These are phyloP conservation scores for Cathartes aura DNA, from an alignment of 2,113 vertebrate genomes.

Conservation along the genomic window DNA sequence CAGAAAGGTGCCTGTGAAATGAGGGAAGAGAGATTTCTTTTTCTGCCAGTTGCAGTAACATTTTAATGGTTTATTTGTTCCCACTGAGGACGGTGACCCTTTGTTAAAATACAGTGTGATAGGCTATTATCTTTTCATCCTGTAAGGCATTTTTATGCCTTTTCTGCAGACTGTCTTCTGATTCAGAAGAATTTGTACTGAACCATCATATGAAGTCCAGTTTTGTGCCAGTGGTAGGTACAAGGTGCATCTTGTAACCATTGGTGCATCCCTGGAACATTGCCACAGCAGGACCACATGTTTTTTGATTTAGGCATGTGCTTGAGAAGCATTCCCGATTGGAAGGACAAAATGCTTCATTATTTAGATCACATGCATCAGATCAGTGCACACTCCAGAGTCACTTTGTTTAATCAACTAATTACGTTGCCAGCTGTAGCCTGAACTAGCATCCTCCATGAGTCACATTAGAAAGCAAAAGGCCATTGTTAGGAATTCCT, in stretches of 20 bases:
- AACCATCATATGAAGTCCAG: not conserved
- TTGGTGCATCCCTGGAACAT: not conserved
- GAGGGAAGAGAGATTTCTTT: not conserved
- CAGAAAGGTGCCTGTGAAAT: not conserved
- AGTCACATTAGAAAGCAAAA: constrained; percentile 2
- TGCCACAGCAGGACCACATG: not conserved
- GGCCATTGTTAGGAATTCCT: not conserved
- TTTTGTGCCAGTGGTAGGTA: not conserved
- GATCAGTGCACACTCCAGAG: not conserved
- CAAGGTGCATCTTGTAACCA: not conserved
- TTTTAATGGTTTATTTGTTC: not conserved
- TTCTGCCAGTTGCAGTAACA: not conserved
- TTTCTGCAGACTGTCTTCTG: not conserved
- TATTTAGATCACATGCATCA: not conserved
- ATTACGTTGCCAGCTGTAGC: constrained; percentile 2
- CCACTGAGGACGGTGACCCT: not conserved
- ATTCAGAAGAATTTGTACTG: not conserved
- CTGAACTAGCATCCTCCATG: not conserved
- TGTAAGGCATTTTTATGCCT: not conserved
- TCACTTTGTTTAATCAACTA: constrained; percentile 8
- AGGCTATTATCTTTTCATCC: not conserved
- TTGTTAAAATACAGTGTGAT: not conserved
- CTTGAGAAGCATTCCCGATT: not conserved
- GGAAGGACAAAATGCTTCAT: not conserved
- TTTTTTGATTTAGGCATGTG: not conserved